phyloP scores from a whole-genome alignment of 2,797 vertebrate species.

The Sarcoramphus papa region DNA sequence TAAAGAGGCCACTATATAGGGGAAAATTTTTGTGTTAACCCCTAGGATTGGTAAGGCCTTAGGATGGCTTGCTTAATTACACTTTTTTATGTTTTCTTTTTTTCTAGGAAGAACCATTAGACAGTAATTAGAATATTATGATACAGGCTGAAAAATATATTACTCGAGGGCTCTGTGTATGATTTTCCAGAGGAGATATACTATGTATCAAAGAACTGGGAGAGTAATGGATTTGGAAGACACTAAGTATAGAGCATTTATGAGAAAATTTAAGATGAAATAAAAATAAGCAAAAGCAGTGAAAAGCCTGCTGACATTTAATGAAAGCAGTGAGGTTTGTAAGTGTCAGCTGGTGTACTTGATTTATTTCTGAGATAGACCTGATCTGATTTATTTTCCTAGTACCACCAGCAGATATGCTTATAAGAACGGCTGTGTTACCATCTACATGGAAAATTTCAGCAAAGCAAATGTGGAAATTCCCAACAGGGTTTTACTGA shows the following conservation, averaged over 20 bases:
- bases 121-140: slow-evolving; percentile 20
- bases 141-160: background rate
- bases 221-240: background rate
- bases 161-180: background rate
- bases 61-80: slow-evolving; percentile 17
- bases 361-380: slow-evolving; percentile 15
- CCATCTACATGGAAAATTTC: background rate
- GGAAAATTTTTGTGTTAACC: background rate
- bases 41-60: background rate
- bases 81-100: background rate
- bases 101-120: background rate
- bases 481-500: background rate
- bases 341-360: slow-evolving; percentile 4
- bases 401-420: background rate
- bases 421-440: background rate
- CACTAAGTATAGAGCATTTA: background rate
- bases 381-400: slow-evolving; percentile 18
- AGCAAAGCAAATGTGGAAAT: background rate
- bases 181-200: background rate
- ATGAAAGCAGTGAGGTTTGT: background rate
- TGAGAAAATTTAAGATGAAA: slow-evolving; percentile 12
- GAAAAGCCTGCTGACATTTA: slow-evolving; percentile 4
- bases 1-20: background rate
- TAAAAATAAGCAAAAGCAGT: background rate
- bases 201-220: background rate